Conservation (phyloP, 2,113 vertebrate species). For the Dipodomys ordii region DNA sequence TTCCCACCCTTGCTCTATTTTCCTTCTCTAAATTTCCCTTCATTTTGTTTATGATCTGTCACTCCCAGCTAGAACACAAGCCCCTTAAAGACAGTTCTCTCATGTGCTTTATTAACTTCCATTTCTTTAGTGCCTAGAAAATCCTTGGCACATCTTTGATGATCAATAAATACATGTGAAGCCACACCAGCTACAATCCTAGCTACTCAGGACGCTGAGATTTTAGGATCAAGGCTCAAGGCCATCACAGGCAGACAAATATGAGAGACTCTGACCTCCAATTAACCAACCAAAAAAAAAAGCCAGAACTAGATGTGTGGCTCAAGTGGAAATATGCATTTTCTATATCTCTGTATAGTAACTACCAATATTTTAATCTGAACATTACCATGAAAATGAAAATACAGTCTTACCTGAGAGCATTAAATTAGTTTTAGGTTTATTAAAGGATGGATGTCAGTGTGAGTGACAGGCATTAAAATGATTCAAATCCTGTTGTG, state of each 20-base stretch:
- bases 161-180: neutral
- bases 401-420: neutral
- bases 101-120: neutral
- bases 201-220: too few species aligned
- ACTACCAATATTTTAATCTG: neutral
- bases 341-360: neutral
- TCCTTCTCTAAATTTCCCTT: neutral
- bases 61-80: neutral
- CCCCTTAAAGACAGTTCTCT: neutral
- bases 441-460: neutral
- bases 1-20: neutral
- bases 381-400: neutral
- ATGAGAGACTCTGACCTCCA: too few species aligned
- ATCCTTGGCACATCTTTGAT: neutral
- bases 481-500: neutral
- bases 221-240: too few species aligned
- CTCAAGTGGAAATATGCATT: neutral
- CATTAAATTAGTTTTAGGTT: constrained; percentile 22
- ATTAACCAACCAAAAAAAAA: too few species aligned
- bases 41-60: neutral
- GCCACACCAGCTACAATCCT: neutral
- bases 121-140: neutral
- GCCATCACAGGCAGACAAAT: too few species aligned
- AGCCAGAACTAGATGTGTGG: too few species aligned
- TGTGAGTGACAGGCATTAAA: neutral